Base-by-base conservation (phyloP, 2,797 vertebrate genomes). In the Tapera naevia region DNA sequence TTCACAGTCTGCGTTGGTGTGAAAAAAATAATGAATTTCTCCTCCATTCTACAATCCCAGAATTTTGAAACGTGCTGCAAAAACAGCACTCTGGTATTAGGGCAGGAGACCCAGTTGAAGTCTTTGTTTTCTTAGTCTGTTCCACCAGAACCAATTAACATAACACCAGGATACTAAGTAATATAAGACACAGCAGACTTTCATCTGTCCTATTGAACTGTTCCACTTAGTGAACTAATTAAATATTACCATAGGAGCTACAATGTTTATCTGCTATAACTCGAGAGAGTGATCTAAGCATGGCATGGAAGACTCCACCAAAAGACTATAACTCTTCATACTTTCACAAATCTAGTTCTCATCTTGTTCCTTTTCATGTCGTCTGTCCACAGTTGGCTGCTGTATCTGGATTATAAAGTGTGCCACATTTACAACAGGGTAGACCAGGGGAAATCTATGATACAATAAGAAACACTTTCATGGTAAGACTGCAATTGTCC, bases 21-120 rank as follows among this genome's bases (percentile, higher is more conserved):
- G 30, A 33, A 84, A 61, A 33, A 75, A 81, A 50, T 3, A 39
- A 17, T 37, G 8, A 9, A 54, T 61, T 82, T 22, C 33, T 10
- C 17, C 35, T 80, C 13, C 17, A 39, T 1, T 4, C 4, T 6
- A 1, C 43, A n/a, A 0, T 17, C 18, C n/a, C 45, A 86, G 50
- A 86, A 21, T 4, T 13, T 39, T 7, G 35, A 74, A 60, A 23
- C 22, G 53, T 64, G 7, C 2, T 22, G 53, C 17, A 54, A 12
- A 81, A 91, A 6, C 16, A 72, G 16, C 12, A 10, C 21, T 54
- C 25, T 57, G 41, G 17, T 78, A 45, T 32, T 21, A 28, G 13
- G 28, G 17, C 30, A 21, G 24, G 28, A 74, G 25, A 50, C 14
- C 13, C 10, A 17, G 21, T 1, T 17, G 6, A 79, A 37, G 2